Conservation (phyloP, 1,140 invertebrate species). For the Antheraea mylitta region DNA sequence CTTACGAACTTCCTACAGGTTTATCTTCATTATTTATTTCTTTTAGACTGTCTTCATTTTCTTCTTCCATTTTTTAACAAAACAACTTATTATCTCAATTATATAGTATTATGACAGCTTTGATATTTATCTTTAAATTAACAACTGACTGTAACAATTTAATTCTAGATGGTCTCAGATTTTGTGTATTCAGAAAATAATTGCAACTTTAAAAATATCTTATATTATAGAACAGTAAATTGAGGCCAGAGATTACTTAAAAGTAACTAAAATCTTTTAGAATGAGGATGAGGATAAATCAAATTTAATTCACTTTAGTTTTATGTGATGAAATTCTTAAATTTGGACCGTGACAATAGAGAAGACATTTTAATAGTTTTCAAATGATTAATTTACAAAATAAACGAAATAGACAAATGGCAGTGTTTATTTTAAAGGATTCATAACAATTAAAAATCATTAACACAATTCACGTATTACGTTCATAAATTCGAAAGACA, state of each 20-base stretch:
- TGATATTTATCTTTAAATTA: background rate
- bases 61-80: background rate
- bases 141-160: background rate
- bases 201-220: too few species aligned
- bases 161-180: background rate
- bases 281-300: background rate
- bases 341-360: too few species aligned
- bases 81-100: background rate
- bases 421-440: conserved; percentile 73
- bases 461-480: conserved; percentile 52
- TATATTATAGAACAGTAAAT: too few species aligned
- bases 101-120: background rate
- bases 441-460: conserved; percentile 67
- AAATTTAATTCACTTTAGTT: background rate
- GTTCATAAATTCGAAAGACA: conserved; percentile 71
- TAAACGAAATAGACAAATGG: conserved; percentile 54
- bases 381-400: conserved; percentile 4
- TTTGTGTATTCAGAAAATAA: background rate
- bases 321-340: background rate
- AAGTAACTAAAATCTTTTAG: too few species aligned
- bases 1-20: background rate
- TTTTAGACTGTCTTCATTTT: background rate
- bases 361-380: background rate
- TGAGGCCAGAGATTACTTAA: too few species aligned
- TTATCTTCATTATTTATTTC: background rate